Percentiles rank a stretch among this genome's conserved stretches.
Conservation (phyloP, 2,113 vertebrate species). For the Oryzias woworae region DNA sequence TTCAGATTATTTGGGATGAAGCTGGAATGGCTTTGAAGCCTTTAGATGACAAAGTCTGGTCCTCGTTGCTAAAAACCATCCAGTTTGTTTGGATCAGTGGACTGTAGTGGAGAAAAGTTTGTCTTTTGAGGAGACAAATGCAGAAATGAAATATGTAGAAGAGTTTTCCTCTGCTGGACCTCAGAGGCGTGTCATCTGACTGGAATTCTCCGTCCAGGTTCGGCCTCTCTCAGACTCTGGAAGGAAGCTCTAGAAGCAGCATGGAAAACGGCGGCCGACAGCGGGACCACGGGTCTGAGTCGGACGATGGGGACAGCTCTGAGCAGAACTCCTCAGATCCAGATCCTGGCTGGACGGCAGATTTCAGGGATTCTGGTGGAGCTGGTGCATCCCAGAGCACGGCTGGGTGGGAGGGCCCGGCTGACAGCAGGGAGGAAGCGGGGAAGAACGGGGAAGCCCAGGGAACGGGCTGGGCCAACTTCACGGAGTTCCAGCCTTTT, state of each 20-base stretch:
- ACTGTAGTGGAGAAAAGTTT: no score
- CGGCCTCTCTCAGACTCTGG: slow-evolving; percentile 81
- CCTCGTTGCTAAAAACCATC: no score
- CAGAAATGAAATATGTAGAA: no score
- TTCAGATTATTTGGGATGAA: not conserved
- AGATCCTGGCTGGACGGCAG: slow-evolving; percentile 83
- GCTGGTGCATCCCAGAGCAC: slow-evolving; percentile 67
- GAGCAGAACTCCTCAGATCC: slow-evolving; percentile 48
- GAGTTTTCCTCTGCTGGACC: no score
- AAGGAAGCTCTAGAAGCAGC: slow-evolving; percentile 78
- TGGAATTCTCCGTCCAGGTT: slow-evolving; percentile 76
- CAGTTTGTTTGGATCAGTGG: no score
- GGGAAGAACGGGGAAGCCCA: slow-evolving; percentile 46
- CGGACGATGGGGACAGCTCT: slow-evolving; percentile 68
- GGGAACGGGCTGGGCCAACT: slow-evolving; percentile 88
- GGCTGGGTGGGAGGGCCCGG: slow-evolving; percentile 79
- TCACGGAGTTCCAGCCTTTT: slow-evolving; percentile 91
- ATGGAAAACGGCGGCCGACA: slow-evolving; percentile 80
- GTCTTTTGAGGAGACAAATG: no score
- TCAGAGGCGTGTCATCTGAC: no score
- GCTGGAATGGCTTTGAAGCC: not conserved
- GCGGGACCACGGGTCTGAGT: slow-evolving; percentile 69
- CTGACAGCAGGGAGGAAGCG: slow-evolving; percentile 28
- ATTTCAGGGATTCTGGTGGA: slow-evolving; percentile 79
- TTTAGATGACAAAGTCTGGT: not conserved